Evolutionary conservation across 2,888 invertebrate species (phyloP).

Genomic region (Mycalesis mineus): DNA sequence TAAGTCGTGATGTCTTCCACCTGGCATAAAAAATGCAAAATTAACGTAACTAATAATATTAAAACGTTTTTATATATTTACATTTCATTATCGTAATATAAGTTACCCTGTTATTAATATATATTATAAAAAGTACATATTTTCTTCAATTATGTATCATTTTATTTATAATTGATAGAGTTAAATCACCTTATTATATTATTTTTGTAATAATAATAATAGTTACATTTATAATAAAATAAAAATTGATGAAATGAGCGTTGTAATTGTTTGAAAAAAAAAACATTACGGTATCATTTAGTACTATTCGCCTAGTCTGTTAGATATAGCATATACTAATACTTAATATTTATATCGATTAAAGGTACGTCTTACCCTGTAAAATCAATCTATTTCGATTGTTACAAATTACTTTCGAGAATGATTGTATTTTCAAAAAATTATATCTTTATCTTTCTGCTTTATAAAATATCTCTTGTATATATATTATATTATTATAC

Average conservation of each 20-base stretch:
- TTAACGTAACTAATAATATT: conserved; percentile 12
- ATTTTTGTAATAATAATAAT: not conserved
- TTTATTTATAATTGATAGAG: not conserved
- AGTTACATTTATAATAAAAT: not conserved
- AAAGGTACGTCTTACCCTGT: conserved; percentile 4
- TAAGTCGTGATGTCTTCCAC: conserved; percentile 34
- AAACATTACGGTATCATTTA: not conserved
- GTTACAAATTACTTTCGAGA: conserved; percentile 1
- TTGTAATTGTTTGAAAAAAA: not conserved
- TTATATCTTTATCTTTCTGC: conserved; percentile 23
- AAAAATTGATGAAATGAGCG: not conserved
- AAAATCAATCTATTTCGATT: conserved; percentile 1
- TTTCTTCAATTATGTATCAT: not conserved
- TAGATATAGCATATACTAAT: not conserved
- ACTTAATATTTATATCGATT: conserved; percentile 1
- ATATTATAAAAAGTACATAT: not conserved
- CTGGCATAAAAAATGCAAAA: conserved; percentile 28
- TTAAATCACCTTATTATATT: not conserved
- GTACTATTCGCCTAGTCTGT: not conserved
- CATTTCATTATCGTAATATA: not conserved
- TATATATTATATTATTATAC: conserved; percentile 29
- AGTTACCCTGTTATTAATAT: not conserved
- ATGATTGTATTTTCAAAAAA: conserved; percentile 23
- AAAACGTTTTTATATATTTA: not conserved
- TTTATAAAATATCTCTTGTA: conserved; percentile 26